Evolutionary conservation across 2,797 vertebrate species (phyloP).

Genomic region (Rhinatrema bivittatum): DNA sequence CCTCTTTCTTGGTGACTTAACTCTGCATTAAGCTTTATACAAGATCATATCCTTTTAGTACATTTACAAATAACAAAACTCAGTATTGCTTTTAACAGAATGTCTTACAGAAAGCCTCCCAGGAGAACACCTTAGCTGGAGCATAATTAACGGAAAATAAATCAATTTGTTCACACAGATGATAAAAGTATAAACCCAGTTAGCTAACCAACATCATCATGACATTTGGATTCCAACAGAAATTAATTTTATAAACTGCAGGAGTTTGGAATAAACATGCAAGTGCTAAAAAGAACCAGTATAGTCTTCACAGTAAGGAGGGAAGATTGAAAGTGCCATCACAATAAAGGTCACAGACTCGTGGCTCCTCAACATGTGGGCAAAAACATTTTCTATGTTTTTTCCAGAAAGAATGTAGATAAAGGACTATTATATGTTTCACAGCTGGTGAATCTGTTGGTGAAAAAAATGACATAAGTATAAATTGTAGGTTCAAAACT

Average conservation of each 20-base stretch:
- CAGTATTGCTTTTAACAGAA: not conserved
- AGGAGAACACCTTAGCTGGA: not conserved
- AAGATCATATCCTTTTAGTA: slow-evolving; percentile 3
- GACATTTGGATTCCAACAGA: slow-evolving; percentile 14
- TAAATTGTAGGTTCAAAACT: no score
- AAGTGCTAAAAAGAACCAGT: slow-evolving; percentile 20
- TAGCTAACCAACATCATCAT: slow-evolving; percentile 17
- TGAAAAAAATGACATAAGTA: no score
- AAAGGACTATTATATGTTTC: slow-evolving; percentile 6
- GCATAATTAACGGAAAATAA: slow-evolving; percentile 23
- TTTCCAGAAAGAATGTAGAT: no score
- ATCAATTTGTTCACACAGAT: slow-evolving; percentile 3
- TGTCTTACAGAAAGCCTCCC: not conserved
- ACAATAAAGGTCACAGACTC: slow-evolving; percentile 3
- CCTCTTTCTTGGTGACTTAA: not conserved
- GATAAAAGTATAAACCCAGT: slow-evolving; percentile 4
- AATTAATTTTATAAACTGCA: slow-evolving; percentile 29
- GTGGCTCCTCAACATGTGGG: not conserved
- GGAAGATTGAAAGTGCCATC: slow-evolving; percentile 14
- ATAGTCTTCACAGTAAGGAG: slow-evolving; percentile 10
- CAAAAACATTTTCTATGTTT: no score
- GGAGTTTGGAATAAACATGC: slow-evolving; percentile 17
- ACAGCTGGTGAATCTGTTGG: no score
- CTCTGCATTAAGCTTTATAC: not conserved
- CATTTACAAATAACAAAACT: not conserved